Evolutionary conservation across 2,888 invertebrate genomes (phyloP).

Genomic region (Drosophila eohydei): DNA sequence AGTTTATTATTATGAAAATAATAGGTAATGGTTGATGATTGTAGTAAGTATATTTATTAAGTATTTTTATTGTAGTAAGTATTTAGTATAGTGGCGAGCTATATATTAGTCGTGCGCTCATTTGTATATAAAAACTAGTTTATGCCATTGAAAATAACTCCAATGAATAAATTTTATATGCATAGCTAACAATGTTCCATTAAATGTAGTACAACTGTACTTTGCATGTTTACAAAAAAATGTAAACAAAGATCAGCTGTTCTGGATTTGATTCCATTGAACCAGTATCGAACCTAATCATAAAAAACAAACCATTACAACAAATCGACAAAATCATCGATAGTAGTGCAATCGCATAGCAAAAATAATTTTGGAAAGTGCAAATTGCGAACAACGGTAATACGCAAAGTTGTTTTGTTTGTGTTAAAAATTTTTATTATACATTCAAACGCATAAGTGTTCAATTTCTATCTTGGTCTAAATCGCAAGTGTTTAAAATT

Average conservation of each 20-base stretch:
- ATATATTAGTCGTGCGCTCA: background rate
- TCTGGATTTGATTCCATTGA: conserved; percentile 14
- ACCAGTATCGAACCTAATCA: conserved; percentile 24
- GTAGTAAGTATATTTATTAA: background rate
- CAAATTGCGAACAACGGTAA: conserved; percentile 56
- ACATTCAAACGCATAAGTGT: background rate
- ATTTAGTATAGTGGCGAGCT: background rate
- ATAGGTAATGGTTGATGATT: background rate
- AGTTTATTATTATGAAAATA: background rate
- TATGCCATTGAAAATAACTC: background rate
- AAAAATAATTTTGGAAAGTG: conserved; percentile 54
- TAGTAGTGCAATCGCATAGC: conserved; percentile 34
- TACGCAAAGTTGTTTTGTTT: conserved; percentile 15
- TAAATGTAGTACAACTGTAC: background rate
- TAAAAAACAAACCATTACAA: background rate
- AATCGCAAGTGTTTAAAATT: conserved; percentile 27
- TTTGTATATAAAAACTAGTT: background rate
- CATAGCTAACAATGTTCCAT: background rate
- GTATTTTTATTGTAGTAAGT: too few species aligned
- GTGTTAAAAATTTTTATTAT: background rate
- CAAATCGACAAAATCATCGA: conserved; percentile 29
- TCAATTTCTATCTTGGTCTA: background rate
- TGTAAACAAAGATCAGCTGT: conserved; percentile 48
- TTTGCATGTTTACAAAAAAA: conserved; percentile 29
- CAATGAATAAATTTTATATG: background rate